Conservation (phyloP, 2,797 vertebrate species). For the Rhynchotus rufescens region DNA sequence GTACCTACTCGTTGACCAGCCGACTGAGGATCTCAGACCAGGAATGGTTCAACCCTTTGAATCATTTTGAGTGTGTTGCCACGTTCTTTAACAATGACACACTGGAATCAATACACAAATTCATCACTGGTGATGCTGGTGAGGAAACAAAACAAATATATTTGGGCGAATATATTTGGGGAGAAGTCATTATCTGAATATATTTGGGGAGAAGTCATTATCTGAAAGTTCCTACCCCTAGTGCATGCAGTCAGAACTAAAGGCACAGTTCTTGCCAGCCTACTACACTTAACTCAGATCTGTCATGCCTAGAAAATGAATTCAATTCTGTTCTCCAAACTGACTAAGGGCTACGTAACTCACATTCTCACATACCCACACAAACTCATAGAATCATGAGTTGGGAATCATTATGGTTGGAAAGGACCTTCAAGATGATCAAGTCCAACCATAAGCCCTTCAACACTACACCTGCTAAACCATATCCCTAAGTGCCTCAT, state of each 20-base stretch:
- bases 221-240: not conserved
- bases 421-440: too few species aligned
- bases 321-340: not conserved
- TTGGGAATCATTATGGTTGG: too few species aligned
- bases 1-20: constrained; percentile 72
- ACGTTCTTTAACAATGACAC: not conserved
- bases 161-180: too few species aligned
- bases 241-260: not conserved
- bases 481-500: too few species aligned
- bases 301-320: not conserved
- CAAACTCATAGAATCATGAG: too few species aligned
- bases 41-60: constrained; percentile 73
- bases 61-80: constrained; percentile 70
- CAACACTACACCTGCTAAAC: too few species aligned
- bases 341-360: not conserved
- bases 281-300: not conserved
- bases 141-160: not conserved
- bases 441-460: too few species aligned
- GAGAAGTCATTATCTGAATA: not conserved
- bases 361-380: accelerated
- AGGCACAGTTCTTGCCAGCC: not conserved
- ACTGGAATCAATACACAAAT: accelerated
- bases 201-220: not conserved
- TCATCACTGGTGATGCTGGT: constrained; percentile 4
- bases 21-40: constrained; percentile 68